Evolutionary conservation across 2,888 invertebrate genomes (phyloP).

Genomic region (Aphodius sticticus): DNA sequence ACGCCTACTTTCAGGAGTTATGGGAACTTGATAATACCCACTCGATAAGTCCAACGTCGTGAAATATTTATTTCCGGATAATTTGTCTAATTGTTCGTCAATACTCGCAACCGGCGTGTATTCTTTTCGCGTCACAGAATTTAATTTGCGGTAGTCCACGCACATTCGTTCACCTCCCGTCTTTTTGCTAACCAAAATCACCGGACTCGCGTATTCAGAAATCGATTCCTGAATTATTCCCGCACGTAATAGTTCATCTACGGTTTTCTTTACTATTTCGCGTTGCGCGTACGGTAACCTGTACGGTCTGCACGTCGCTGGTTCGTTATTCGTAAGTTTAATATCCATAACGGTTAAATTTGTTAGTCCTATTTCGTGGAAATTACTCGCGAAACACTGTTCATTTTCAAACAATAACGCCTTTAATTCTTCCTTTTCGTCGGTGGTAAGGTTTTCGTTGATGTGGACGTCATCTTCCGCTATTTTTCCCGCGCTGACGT

Average conservation of each 20-base stretch:
- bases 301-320: slow-evolving; percentile 39
- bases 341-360: slow-evolving; percentile 28
- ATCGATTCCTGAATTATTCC: slow-evolving; percentile 31
- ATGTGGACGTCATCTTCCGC: slow-evolving; percentile 14
- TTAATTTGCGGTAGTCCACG: slow-evolving; percentile 41
- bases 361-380: slow-evolving; percentile 32
- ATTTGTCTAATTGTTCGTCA: slow-evolving; percentile 43
- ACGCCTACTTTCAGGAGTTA: slow-evolving; percentile 49
- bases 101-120: slow-evolving; percentile 46
- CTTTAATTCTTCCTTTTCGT: slow-evolving; percentile 15
- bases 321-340: slow-evolving; percentile 10
- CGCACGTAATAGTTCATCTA: slow-evolving; percentile 17
- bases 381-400: slow-evolving; percentile 26
- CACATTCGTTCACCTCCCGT: slow-evolving; percentile 38
- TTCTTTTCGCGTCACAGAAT: slow-evolving; percentile 45
- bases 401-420: slow-evolving; percentile 18
- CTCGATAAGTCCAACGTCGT: slow-evolving; percentile 46
- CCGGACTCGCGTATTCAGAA: slow-evolving; percentile 34
- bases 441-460: slow-evolving; percentile 8
- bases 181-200: slow-evolving; percentile 38
- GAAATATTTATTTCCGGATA: slow-evolving; percentile 44
- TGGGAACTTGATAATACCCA: slow-evolving; percentile 46
- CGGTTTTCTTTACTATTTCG: slow-evolving; percentile 18
- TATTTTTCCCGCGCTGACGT: neutral
- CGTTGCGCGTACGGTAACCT: slow-evolving; percentile 37